Evolutionary conservation across 2,888 invertebrate genomes (phyloP).

Genomic region (Xestobium rufovillosum): DNA sequence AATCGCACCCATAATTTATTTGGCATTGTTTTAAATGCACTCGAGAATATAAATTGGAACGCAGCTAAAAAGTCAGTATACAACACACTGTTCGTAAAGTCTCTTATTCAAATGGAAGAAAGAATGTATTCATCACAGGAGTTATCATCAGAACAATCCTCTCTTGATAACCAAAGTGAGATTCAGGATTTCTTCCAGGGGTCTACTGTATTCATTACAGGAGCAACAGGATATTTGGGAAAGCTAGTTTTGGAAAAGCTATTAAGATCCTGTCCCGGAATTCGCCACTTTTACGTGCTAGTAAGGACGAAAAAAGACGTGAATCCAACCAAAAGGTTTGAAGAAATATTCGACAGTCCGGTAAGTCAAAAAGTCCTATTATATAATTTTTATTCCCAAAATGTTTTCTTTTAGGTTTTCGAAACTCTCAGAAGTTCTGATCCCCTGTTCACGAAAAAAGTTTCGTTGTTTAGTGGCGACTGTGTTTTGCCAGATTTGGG

Average conservation of each 20-base stretch:
- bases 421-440: constrained; percentile 44
- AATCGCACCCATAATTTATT: no score
- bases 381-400: constrained; percentile 7
- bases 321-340: constrained; percentile 31
- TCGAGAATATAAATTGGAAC: no score
- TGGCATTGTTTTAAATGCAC: no score
- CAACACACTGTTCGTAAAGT: no score
- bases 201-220: constrained; percentile 37
- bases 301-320: constrained; percentile 35
- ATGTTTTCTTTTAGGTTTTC: constrained; percentile 43
- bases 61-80: no score
- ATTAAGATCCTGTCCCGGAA: constrained; percentile 34
- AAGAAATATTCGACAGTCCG: constrained; percentile 53
- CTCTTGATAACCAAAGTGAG: constrained; percentile 29
- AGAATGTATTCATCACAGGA: no score
- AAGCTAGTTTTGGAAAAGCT: constrained; percentile 37
- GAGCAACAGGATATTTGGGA: constrained; percentile 42
- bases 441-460: constrained; percentile 49
- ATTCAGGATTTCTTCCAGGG: constrained; percentile 32
- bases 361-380: constrained; percentile 45
- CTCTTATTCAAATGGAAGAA: no score
- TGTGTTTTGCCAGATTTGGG: constrained; percentile 49
- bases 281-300: constrained; percentile 34
- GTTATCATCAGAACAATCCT: no score
- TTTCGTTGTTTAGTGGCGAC: constrained; percentile 51